Base-by-base conservation (phyloP, 1,140 invertebrate genomes). In the Campoletis sonorensis region DNA sequence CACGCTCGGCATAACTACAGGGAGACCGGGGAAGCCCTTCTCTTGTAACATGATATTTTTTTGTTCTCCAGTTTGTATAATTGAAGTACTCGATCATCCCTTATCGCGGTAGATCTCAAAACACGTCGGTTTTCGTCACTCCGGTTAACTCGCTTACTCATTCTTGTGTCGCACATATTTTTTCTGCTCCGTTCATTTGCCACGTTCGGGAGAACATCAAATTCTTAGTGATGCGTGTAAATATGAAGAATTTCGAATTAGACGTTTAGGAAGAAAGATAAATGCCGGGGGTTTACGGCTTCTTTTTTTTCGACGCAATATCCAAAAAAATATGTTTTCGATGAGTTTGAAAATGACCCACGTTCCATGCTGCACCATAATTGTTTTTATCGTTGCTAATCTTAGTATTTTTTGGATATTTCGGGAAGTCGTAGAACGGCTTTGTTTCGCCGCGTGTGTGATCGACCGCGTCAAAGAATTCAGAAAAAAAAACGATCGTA, bases 21-120 rank as follows among this genome's bases (percentile, higher is more conserved):
- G 61, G 23, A 11, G 21, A 11, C 61, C n/a, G 21, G 23, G 23
- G 23, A 64, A 23, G 61, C 23, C 23, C 21, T 64, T 64, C 27
- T 64, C 23, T 64, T 79, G 82, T 84, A 84, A 84, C 78, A 75
- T 78, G 80, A 84, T 84, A 64, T 64, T 64, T 64, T 64, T 64
- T 26, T 64, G n/a, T 64, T 11, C 73, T 51, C 18, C 30, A 68
- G 71, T 70, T 45, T 77, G 79, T 79, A 83, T 85, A 86, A 86
- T 85, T 86, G 81, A 85, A 83, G 84, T 85, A 81, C 75, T 86
- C 85, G 81, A 83, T 85, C 84, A 84, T 51, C 85, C 77, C 70
- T 84, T 64, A 84, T 85, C 84, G 79, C 54, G 45, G 11, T 15
- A 27, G 61, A 64, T 80, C 83, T 84, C 40, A 75, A 73, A 79